Evolutionary conservation across 2,797 vertebrate species (phyloP).

Genomic region (Geotrypetes seraphini): DNA sequence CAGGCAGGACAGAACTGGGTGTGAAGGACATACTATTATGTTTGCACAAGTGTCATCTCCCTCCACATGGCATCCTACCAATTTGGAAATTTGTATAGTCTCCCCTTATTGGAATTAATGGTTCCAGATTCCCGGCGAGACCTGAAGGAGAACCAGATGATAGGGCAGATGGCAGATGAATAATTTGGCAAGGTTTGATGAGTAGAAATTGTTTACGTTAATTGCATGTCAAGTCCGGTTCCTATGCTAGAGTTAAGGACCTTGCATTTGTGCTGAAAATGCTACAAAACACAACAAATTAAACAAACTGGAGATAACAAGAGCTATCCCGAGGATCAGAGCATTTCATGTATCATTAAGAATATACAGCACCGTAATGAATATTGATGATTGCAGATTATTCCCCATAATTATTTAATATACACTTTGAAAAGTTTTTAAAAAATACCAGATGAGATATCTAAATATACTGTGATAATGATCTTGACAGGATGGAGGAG

Average conservation of each 20-base stretch:
- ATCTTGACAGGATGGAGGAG: too few relatives aligned
- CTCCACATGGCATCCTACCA: constrained; percentile 21
- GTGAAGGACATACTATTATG: constrained; percentile 12
- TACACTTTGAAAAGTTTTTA: too few relatives aligned
- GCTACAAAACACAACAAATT: constrained; percentile 4
- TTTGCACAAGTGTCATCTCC: constrained; percentile 15
- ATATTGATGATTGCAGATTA: too few relatives aligned
- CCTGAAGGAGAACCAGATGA: constrained; percentile 66
- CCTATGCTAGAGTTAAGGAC: constrained; percentile 61
- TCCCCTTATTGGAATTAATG: constrained; percentile 25
- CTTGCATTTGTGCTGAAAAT: constrained; percentile 11
- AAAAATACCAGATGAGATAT: too few relatives aligned
- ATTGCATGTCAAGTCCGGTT: constrained; percentile 83
- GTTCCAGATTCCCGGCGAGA: constrained; percentile 55
- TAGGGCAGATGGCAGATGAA: constrained; percentile 76
- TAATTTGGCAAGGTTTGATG: constrained; percentile 69
- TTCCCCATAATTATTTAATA: too few relatives aligned
- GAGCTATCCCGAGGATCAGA: too few relatives aligned
- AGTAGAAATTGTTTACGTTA: constrained; percentile 77
- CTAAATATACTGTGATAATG: too few relatives aligned
- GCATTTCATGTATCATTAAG: too few relatives aligned
- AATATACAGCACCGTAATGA: too few relatives aligned
- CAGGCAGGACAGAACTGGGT: too few relatives aligned
- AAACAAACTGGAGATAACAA: constrained; percentile 8
- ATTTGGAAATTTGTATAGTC: constrained; percentile 26